These are phyloP conservation scores for Orientallactaga sibirica DNA, from an alignment of 2,797 vertebrate genomes.

Conservation along the genomic window DNA sequence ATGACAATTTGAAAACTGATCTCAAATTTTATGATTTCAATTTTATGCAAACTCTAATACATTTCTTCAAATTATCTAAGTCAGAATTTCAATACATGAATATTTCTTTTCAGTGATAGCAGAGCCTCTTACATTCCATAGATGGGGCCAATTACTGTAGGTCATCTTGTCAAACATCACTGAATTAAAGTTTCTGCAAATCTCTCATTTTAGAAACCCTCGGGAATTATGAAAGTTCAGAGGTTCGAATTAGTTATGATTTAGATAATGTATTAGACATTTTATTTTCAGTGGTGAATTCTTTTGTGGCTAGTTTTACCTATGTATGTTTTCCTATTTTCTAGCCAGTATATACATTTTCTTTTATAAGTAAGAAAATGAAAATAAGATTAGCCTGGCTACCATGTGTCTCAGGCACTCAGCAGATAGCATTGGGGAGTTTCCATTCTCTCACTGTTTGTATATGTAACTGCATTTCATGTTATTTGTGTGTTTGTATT, in stretches of 20 bases:
- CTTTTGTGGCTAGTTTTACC: background rate
- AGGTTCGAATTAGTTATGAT: slow-evolving; percentile 48
- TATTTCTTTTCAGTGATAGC: background rate
- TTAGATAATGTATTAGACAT: slow-evolving; percentile 32
- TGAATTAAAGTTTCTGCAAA: slow-evolving; percentile 49
- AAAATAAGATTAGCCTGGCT: slow-evolving; percentile 37
- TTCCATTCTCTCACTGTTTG: slow-evolving; percentile 51
- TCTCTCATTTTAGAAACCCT: slow-evolving; percentile 42
- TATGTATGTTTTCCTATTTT: background rate
- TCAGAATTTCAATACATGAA: slow-evolving; percentile 26
- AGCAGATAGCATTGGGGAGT: slow-evolving; percentile 39
- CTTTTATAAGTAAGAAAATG: slow-evolving; percentile 52
- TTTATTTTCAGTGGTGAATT: slow-evolving; percentile 60
- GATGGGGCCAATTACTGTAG: background rate
- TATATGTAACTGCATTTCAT: slow-evolving; percentile 67
- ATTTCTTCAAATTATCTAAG: slow-evolving; percentile 55
- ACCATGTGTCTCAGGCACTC: background rate
- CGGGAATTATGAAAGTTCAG: slow-evolving; percentile 35
- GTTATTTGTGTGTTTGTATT: slow-evolving; percentile 70
- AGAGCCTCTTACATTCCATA: slow-evolving; percentile 7
- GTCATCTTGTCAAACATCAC: slow-evolving; percentile 45
- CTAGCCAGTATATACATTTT: slow-evolving; percentile 25
- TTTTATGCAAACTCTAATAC: slow-evolving; percentile 4
- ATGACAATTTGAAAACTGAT: slow-evolving; percentile 38
- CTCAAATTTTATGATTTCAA: slow-evolving; percentile 47